These are phyloP conservation scores for Carcharodon carcharias DNA, from an alignment of 2,797 vertebrate genomes.

Conservation along the genomic window DNA sequence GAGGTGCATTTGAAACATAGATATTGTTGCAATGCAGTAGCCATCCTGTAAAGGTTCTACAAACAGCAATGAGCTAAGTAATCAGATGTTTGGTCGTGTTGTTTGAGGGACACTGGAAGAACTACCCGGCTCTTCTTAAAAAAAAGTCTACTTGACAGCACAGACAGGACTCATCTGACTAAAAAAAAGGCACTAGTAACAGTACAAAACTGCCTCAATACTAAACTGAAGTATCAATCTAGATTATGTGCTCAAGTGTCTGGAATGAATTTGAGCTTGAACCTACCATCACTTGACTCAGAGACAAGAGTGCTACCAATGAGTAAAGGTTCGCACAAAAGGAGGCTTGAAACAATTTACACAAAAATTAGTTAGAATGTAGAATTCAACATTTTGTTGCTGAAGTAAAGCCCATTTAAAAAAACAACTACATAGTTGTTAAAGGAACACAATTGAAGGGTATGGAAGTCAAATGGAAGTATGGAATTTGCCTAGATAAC, in stretches of 20 bases:
- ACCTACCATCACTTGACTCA: neutral
- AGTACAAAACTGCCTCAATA: neutral
- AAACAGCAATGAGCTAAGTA: too few species aligned
- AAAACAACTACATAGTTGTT: too few species aligned
- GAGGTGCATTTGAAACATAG: neutral
- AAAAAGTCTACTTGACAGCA: neutral
- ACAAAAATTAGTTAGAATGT: too few species aligned
- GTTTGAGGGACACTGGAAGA: neutral
- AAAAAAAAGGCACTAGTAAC: neutral
- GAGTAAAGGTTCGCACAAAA: neutral
- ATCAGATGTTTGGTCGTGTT: neutral
- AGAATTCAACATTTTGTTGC: too few species aligned
- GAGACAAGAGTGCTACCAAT: neutral
- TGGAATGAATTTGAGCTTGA: neutral
- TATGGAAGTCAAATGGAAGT: too few species aligned
- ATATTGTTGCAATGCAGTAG: neutral
- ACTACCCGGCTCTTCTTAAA: neutral
- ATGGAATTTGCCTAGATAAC: too few species aligned
- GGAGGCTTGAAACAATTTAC: too few species aligned
- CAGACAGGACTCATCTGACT: neutral
- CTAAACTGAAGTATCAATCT: neutral
- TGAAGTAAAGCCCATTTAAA: too few species aligned
- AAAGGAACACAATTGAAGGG: too few species aligned
- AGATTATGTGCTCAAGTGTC: neutral
- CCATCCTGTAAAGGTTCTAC: neutral